Percentiles rank a stretch among this genome's conserved stretches.
These are phyloP conservation scores for Huso huso DNA, from an alignment of 2,797 vertebrate species.

Conservation along the genomic window DNA sequence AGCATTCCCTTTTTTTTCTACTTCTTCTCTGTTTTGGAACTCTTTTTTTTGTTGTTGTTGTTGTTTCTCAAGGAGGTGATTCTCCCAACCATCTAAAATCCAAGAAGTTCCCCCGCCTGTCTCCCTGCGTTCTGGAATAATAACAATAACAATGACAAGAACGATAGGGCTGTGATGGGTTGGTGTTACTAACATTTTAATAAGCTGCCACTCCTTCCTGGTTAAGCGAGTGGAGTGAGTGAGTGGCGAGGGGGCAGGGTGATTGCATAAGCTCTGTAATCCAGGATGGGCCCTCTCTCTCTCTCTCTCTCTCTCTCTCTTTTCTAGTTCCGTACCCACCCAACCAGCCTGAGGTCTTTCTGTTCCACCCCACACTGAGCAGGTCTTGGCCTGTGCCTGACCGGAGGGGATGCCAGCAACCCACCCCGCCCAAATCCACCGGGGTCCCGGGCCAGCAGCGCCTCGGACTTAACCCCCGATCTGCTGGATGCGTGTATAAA, in stretches of 20 bases:
- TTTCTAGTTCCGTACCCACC: constrained; percentile 53
- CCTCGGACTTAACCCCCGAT: not conserved
- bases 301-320: constrained; percentile 33
- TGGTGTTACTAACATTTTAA: constrained; percentile 27
- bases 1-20: constrained; percentile 47
- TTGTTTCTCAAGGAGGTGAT: too few relatives aligned
- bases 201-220: constrained; percentile 15
- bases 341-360: constrained; percentile 71
- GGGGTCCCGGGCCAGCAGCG: not conserved
- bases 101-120: too few relatives aligned
- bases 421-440: constrained; percentile 36
- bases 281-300: constrained; percentile 22
- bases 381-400: constrained; percentile 69
- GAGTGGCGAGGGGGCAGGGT: constrained; percentile 17
- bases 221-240: constrained; percentile 3
- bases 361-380: constrained; percentile 68
- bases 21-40: constrained; percentile 39
- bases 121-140: too few relatives aligned
- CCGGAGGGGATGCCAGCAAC: constrained; percentile 65
- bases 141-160: constrained; percentile 14
- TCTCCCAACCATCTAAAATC: too few relatives aligned
- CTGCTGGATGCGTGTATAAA: too few relatives aligned
- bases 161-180: constrained; percentile 14
- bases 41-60: constrained; percentile 33
- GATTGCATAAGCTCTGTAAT: constrained; percentile 15